Base-by-base conservation (phyloP, 2,888 invertebrate genomes). In the Noctua janthina region DNA sequence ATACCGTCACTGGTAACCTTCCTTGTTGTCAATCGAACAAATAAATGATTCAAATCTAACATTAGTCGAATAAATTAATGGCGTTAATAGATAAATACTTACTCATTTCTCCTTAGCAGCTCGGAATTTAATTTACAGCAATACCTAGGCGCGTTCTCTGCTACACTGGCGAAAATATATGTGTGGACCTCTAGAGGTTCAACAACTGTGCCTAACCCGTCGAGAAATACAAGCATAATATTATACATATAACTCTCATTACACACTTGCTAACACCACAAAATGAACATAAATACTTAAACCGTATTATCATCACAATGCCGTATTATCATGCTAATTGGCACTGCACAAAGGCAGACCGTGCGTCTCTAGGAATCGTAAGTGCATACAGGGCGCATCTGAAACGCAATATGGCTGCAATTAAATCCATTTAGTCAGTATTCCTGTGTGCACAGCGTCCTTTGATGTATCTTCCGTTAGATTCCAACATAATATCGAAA, bases 381-480 rank as follows among this genome's bases (percentile, higher is more conserved):
- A 17, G 5, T 59, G 23, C 43, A 35, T 29, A n/a, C 8, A 54
- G 4, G 39, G 46, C 15, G 13, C 64, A 64, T 69, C 64, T 56
- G 39, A 51, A 62, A 35, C 51, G 59, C 77, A 78, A 75, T 67
- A 85, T 67, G 78, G 74, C 64, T 15, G 76, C 84, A 76, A 87
- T 87, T 78, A 82, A 86, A 76, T 76, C 54, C 78, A 73, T 74
- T 71, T 76, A 81, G n/a, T 56, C 15, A 64, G 83, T 68, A 83
- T 64, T 64, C 49, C 74, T 74, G 56, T 78, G 46, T 67, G 87
- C 67, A 13, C 43, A 76, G 6, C 8, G 15, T 67, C 43, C 85
- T 85, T 86, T 86, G 83, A 86, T 71, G 78, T 78, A 54, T 67
- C 70, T 85, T 78, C 78, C 35, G 66, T 69, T 23, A 69, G 56